Evolutionary conservation across 2,888 invertebrate species (phyloP), one percentile per base, ranked within the genome.

Genomic region (Euproctis similis): DNA sequence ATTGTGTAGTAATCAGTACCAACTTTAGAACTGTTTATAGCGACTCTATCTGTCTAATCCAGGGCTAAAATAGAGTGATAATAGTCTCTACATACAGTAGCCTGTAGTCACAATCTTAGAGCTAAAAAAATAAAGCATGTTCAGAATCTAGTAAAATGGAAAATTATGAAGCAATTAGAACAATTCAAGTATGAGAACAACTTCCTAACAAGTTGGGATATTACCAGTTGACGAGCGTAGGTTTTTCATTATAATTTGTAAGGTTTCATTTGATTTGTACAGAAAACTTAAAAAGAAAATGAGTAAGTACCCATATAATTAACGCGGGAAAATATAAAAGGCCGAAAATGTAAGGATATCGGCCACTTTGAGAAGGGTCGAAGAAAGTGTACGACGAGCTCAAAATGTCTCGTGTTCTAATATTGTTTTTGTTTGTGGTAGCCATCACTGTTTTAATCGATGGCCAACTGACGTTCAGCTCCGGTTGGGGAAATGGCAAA

Each of bases 381-480:
- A 22, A 20, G 24, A 25, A 17, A 23, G 18, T 17, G 29, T 11
- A 7, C 1, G 12, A 19, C n/a, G n/a, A 6, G 8, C 6, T 20
- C 11, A 58, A 37, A 26, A 72, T 60, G 67, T 57, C 44, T 52
- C 69, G 55, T 36, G 49, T 47, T 24, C 32, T 49, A 9, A 39
- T 52, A 26, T 31, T 63, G 31, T 42, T 48, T 8, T 24, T 68
- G 26, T 10, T 62, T 5, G 10, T 67, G 9, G 46, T 58, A 3
- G 44, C 53, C 8, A 23, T 64, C 3, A 28, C 59, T 14, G 43
- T 62, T 25, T 28, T 59, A 1, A 33, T 67, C 0, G 64, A 72
- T n/a, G 86, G 76, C 0, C 87, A 87, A 53, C 62, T 87, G 21
- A 87, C 87, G 5, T 87, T 87, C 51, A 86, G 86, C 17, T 81